Base-by-base conservation (phyloP, 1,140 invertebrate genomes). In the Tetraneura akinire region DNA sequence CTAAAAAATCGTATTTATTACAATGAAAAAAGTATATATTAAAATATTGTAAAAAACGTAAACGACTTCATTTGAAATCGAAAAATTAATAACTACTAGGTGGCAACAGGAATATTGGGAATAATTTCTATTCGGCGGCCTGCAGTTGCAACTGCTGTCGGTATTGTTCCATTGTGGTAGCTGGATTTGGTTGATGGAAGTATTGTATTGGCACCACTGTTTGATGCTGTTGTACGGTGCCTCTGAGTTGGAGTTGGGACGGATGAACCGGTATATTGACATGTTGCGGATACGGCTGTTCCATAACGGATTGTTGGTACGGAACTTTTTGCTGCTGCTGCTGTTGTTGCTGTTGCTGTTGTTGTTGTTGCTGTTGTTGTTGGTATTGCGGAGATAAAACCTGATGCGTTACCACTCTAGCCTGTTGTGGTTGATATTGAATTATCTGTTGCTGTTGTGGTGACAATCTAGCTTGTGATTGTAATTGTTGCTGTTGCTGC, bases 181-280 rank as follows among this genome's bases (percentile, higher is more conserved):
- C 74, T n/a, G 74, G 74, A 62, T 78, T 78, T 3, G 74, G 55
- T 13, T 78, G 74, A 8, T 78, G 74, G 6, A 78, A 78, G 16
- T 47, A 78, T 18, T 78, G 74, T 55, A 78, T 45, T 0, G 74
- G 74, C 4, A 45, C 37, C 23, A 26, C 23, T 6, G 68, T 23
- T 3, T 49, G 68, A 5, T 55, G 55, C 10, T 78, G 74, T 13
- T 78, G 74, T 16, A 71, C 68, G 29, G 18, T 71, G 1, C 74
- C 74, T 26, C 16, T 55, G 37, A 60, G 9, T 14, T 78, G 74
- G 18, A 60, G 32, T 23, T 60, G 53, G 13, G 53, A 57, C 16
- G 53, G 74, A 18, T 62, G 74, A 3, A 32, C 51, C 21, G 53
- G 74, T 42, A 60, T 78, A 23, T 76, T 76, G n/a, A 76, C 29